Evolutionary conservation across 2,888 invertebrate species (phyloP), one percentile per base, ranked within the genome.

Genomic region (Lasioglossum villosulum): DNA sequence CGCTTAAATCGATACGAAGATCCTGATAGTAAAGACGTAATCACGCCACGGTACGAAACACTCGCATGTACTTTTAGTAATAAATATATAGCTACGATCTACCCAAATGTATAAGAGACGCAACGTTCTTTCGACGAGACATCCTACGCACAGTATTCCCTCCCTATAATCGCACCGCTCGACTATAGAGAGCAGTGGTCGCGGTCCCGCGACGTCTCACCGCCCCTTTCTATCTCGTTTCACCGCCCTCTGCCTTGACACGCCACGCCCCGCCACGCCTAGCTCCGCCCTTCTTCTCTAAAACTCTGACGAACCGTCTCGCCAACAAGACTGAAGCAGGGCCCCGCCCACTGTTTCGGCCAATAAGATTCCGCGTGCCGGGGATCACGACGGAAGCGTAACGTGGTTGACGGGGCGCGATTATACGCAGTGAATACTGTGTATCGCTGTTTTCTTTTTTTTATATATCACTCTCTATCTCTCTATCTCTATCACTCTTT

Each of bases 1-100:
- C 90, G 90, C 90, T 90, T 90, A 90, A 86, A 88, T 90, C 89
- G 89, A 83, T 87, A 83, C 79, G 73, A 90, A 83, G 80, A 90
- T 90, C 88, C 84, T 88, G 86, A 86, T 80, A 86, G 85, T 85
- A 86, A 87, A 81, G 80, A 79, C 86, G 84, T 88, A 77, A 87
- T 88, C 75, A 87, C 86, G 86, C 84, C 82, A 81, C 81, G 90
- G 80, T 88, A 80, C 79, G 66, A 74, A 70, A 70, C 70, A 39
- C 78, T 80, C 75, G 86, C 88, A 87, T 85, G 82, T 89, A 88
- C 74, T 87, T 87, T 89, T 87, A 89, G 83, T 82, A 81, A 87
- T 82, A 89, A 82, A 83, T 85, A 82, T 83, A 80, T 86, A 84
- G 78, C 78, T 86, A 80, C 83, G 86, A 86, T 78, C 48, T 82